phyloP scores from a whole-genome alignment of 92 coral and sea anemone genomes.

The Palythoa heliodiscus region DNA sequence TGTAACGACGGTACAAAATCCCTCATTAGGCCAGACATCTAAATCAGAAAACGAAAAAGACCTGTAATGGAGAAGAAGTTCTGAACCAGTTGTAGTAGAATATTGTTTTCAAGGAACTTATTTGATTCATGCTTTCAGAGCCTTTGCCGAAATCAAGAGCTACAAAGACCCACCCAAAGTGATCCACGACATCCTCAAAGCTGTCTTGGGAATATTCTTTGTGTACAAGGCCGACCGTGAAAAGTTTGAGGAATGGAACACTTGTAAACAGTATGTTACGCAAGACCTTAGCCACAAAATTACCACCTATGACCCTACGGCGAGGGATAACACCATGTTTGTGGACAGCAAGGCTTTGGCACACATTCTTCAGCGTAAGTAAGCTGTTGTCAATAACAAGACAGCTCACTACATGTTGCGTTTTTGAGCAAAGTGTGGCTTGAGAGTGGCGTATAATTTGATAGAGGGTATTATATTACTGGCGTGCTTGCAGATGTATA shows the following conservation, averaged over 20 bases:
- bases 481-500: too few species aligned
- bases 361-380: slow-evolving; percentile 76
- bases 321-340: slow-evolving; percentile 60
- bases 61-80: neutral
- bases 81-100: neutral
- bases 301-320: slow-evolving; percentile 94
- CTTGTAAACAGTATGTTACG: slow-evolving; percentile 87
- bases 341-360: slow-evolving; percentile 90
- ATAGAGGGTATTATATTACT: too few species aligned
- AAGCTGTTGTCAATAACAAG: neutral
- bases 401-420: too few species aligned
- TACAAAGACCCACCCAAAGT: slow-evolving; percentile 99
- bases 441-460: too few species aligned
- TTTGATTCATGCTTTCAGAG: slow-evolving; percentile 50
- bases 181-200: slow-evolving; percentile 92
- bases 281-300: slow-evolving; percentile 83
- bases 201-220: slow-evolving; percentile 89
- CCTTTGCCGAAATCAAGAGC: slow-evolving; percentile 98
- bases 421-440: too few species aligned
- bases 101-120: neutral
- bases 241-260: slow-evolving; percentile 85
- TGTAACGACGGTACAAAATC: too few species aligned
- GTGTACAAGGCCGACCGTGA: slow-evolving; percentile 55
- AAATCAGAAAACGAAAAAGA: neutral
- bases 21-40: neutral